Evolutionary conservation across 2,888 invertebrate species (phyloP).

Genomic region (Cataglyphis albicans): DNA sequence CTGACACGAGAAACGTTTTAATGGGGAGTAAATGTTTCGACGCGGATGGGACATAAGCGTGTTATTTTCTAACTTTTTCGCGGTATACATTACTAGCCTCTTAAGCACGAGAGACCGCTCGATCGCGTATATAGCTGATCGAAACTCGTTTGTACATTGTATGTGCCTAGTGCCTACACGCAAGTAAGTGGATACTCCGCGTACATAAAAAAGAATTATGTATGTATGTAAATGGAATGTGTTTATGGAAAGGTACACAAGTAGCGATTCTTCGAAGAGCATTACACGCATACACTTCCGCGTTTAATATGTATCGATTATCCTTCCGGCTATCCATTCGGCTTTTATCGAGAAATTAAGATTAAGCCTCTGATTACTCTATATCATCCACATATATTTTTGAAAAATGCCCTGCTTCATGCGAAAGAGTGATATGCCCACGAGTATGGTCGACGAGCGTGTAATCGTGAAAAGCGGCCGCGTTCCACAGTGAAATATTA

Average conservation of each 20-base stretch:
- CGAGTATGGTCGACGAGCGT: slow-evolving; percentile 9
- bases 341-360: slow-evolving; percentile 19
- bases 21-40: slow-evolving; percentile 33
- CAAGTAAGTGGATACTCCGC: not conserved
- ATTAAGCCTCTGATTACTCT: not conserved
- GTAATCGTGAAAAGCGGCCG: slow-evolving; percentile 40
- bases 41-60: slow-evolving; percentile 30
- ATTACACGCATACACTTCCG: not conserved
- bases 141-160: slow-evolving; percentile 53
- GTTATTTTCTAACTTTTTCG: slow-evolving; percentile 23
- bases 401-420: not conserved
- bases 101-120: slow-evolving; percentile 43
- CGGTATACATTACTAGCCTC: slow-evolving; percentile 27
- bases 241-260: not conserved
- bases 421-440: not conserved
- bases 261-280: not conserved
- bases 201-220: not conserved
- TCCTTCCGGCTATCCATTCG: not conserved
- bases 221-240: slow-evolving; percentile 5
- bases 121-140: slow-evolving; percentile 28
- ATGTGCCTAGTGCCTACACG: slow-evolving; percentile 20
- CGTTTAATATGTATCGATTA: not conserved
- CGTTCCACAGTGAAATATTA: slow-evolving; percentile 56
- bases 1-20: slow-evolving; percentile 34
- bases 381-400: not conserved